phyloP scores from a whole-genome alignment of 2,888 invertebrate genomes.

The Parnassius smintheus region DNA sequence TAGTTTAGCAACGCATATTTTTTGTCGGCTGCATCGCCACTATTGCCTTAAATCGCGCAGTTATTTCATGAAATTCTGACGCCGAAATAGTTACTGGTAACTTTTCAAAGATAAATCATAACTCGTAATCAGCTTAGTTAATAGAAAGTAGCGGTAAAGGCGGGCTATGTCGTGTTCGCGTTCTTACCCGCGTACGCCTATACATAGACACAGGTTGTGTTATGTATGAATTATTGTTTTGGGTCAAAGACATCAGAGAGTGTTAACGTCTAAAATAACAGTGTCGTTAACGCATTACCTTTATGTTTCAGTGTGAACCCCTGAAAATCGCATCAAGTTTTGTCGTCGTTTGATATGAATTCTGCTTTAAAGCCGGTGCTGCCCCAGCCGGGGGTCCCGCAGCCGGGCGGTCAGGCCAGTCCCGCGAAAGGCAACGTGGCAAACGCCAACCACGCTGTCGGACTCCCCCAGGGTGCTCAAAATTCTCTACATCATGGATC shows the following conservation, averaged over 20 bases:
- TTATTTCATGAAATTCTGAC: constrained; percentile 64
- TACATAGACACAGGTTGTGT: constrained; percentile 50
- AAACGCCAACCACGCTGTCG: constrained; percentile 66
- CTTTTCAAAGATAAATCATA: constrained; percentile 47
- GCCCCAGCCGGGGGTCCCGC: constrained; percentile 73
- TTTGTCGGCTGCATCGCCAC: constrained; percentile 69
- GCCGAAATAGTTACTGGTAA: constrained; percentile 62
- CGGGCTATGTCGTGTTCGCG: constrained; percentile 54
- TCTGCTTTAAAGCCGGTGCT: constrained; percentile 83
- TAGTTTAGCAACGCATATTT: constrained; percentile 76
- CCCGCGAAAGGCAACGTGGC: constrained; percentile 73
- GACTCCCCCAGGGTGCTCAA: constrained; percentile 66
- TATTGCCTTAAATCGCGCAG: constrained; percentile 47
- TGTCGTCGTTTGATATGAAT: constrained; percentile 76
- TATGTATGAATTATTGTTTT: constrained; percentile 75
- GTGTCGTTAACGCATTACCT: constrained; percentile 53
- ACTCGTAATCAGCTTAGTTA: constrained; percentile 42
- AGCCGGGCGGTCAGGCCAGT: constrained; percentile 69
- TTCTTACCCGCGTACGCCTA: constrained; percentile 66
- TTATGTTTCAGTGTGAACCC: constrained; percentile 60
- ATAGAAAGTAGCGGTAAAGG: constrained; percentile 47
- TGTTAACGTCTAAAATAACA: constrained; percentile 58
- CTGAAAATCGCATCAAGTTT: constrained; percentile 31
- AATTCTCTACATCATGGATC: constrained; percentile 60
- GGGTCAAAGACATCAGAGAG: constrained; percentile 73